phyloP scores from a whole-genome alignment of 2,113 vertebrate species.

The Micronycteris hirsuta region DNA sequence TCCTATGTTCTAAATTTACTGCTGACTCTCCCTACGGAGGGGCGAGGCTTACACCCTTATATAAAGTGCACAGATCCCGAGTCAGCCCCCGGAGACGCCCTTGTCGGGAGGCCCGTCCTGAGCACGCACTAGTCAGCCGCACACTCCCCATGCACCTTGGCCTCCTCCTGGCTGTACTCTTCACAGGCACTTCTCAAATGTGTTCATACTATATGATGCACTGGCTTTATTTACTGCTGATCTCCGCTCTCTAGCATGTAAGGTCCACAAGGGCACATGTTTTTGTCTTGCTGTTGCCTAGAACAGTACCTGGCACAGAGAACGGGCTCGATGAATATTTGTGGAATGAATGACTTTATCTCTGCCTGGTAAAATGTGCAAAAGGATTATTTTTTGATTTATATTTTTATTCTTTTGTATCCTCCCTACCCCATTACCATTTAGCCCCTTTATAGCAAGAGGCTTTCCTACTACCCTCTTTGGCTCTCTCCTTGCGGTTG shows the following conservation, averaged over 20 bases:
- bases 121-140: neutral
- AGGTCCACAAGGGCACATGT: neutral
- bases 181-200: neutral
- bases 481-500: neutral
- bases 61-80: neutral
- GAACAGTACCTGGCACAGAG: neutral
- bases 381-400: neutral
- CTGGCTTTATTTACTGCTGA: neutral
- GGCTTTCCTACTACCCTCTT: neutral
- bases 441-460: neutral
- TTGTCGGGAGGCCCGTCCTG: neutral
- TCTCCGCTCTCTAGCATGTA: neutral
- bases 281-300: neutral
- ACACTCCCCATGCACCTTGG: too few relatives aligned
- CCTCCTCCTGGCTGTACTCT: neutral
- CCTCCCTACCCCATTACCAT: too few relatives aligned
- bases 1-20: neutral
- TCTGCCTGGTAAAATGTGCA: neutral
- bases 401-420: too few relatives aligned
- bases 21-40: neutral
- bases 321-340: neutral
- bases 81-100: neutral
- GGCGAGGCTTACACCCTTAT: neutral
- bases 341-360: neutral
- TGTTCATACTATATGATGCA: neutral